phyloP scores from a whole-genome alignment of 64 coral and sea anemone species.

The Montipora capricornis region DNA sequence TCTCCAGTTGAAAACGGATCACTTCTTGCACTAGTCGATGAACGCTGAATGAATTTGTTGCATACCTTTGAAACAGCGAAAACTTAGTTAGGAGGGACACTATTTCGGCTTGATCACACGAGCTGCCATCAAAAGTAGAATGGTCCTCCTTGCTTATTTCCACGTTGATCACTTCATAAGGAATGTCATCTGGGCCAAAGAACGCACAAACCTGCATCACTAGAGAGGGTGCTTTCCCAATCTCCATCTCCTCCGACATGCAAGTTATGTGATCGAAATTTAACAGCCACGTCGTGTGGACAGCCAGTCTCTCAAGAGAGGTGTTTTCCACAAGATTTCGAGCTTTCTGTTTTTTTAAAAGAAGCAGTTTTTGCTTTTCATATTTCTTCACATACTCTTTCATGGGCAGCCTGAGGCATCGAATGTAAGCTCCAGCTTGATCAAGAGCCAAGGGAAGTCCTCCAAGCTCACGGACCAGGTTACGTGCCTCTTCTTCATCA shows the following conservation, averaged over 20 bases:
- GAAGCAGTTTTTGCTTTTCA: constrained; percentile 58
- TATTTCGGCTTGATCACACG: constrained; percentile 44
- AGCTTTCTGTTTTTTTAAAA: constrained; percentile 69
- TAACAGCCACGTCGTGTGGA: constrained; percentile 77
- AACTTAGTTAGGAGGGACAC: constrained; percentile 79
- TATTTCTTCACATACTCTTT: constrained; percentile 62
- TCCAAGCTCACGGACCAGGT: constrained; percentile 60
- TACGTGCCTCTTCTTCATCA: neutral
- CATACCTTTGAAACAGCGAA: constrained; percentile 78
- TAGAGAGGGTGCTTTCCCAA: constrained; percentile 56
- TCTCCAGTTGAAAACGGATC: constrained; percentile 39
- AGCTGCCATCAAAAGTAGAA: neutral
- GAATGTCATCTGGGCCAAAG: constrained; percentile 84
- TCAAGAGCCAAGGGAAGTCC: constrained; percentile 79
- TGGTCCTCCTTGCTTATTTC: constrained; percentile 45
- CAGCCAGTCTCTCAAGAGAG: constrained; percentile 62
- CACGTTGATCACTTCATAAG: constrained; percentile 77
- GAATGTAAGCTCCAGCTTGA: constrained; percentile 73
- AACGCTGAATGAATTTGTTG: constrained; percentile 65
- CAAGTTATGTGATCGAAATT: constrained; percentile 73
- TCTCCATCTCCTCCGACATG: constrained; percentile 49
- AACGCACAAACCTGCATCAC: constrained; percentile 74
- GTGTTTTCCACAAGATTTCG: constrained; percentile 52
- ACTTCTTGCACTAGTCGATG: constrained; percentile 89
- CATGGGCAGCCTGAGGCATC: constrained; percentile 30